These are phyloP conservation scores for Microplitis demolitor DNA, from an alignment of 1,140 invertebrate species.

Conservation along the genomic window DNA sequence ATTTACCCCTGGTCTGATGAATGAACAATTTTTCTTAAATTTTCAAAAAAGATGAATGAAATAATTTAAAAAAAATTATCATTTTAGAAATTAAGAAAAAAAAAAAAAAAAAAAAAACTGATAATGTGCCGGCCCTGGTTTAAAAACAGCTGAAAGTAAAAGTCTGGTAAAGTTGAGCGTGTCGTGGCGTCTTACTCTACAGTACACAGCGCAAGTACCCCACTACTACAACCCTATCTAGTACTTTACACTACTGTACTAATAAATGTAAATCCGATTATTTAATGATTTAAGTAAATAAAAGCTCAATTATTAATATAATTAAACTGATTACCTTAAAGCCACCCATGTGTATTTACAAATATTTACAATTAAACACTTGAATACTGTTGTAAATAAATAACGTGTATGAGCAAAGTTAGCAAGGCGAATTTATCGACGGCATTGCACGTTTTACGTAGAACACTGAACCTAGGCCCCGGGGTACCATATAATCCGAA, in stretches of 20 bases:
- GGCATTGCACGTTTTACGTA: slow-evolving; percentile 25
- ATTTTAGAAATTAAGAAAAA: background rate
- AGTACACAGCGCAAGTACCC: slow-evolving; percentile 8
- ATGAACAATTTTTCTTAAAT: too few species aligned
- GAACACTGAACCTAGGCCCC: slow-evolving; percentile 38
- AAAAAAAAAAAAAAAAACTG: background rate
- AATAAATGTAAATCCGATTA: too few species aligned
- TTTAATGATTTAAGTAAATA: background rate
- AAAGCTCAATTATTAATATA: background rate
- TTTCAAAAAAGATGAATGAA: background rate
- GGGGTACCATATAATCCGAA: slow-evolving; percentile 27
- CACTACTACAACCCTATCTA: background rate
- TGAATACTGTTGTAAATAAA: background rate
- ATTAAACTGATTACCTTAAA: slow-evolving; percentile 14
- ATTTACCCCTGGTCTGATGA: too few species aligned
- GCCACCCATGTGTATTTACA: slow-evolving; percentile 12
- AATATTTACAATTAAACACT: background rate
- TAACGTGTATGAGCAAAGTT: background rate
- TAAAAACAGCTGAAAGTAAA: slow-evolving; percentile 31
- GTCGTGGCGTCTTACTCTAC: slow-evolving; percentile 5
- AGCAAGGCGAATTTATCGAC: slow-evolving; percentile 33
- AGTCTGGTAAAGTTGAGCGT: slow-evolving; percentile 9
- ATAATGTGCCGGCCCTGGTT: slow-evolving; percentile 26
- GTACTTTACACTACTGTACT: too few species aligned
- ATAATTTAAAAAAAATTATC: background rate